A percentile compares a stretch with the other conserved stretches of the same genome.
Conservation (phyloP, 2,113 vertebrate species). For the Megalops atlanticus region DNA sequence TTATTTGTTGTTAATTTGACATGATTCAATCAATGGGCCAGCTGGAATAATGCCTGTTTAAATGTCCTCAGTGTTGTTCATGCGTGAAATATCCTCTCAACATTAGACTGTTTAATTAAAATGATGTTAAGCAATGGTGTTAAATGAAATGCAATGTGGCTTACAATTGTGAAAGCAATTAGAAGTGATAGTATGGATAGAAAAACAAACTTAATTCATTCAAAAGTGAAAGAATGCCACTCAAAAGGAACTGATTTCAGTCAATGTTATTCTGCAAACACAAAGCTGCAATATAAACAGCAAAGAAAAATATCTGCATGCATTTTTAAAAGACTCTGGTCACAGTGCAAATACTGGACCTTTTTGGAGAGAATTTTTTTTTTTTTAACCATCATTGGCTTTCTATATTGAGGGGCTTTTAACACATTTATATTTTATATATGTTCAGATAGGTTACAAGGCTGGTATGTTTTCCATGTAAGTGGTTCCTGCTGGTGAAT, state of each 20-base stretch:
- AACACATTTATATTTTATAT: not conserved
- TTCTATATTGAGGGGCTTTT: not conserved
- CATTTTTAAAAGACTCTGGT: not conserved
- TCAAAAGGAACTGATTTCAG: constrained; percentile 41
- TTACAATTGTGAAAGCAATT: not conserved
- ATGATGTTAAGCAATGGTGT: not conserved
- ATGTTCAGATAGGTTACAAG: not conserved
- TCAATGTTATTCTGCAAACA: not conserved
- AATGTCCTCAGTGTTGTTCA: constrained; percentile 10
- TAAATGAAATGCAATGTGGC: not conserved
- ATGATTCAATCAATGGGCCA: constrained; percentile 36
- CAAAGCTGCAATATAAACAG: not conserved
- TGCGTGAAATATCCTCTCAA: constrained; percentile 25
- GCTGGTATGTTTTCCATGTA: constrained; percentile 11
- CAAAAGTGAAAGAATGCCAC: constrained; percentile 50
- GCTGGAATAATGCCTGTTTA: constrained; percentile 13
- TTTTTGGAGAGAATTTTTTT: not conserved
- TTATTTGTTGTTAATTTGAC: constrained; percentile 27
- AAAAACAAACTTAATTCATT: constrained; percentile 41
- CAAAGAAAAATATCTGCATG: not conserved
- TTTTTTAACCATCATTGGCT: too few species aligned
- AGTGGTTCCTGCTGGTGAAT: constrained; percentile 19
- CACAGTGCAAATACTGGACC: not conserved
- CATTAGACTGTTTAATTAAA: constrained; percentile 26
- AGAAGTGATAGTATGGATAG: not conserved